phyloP scores from a whole-genome alignment of 2,113 vertebrate genomes.

The Oxyruncus cristatus region DNA sequence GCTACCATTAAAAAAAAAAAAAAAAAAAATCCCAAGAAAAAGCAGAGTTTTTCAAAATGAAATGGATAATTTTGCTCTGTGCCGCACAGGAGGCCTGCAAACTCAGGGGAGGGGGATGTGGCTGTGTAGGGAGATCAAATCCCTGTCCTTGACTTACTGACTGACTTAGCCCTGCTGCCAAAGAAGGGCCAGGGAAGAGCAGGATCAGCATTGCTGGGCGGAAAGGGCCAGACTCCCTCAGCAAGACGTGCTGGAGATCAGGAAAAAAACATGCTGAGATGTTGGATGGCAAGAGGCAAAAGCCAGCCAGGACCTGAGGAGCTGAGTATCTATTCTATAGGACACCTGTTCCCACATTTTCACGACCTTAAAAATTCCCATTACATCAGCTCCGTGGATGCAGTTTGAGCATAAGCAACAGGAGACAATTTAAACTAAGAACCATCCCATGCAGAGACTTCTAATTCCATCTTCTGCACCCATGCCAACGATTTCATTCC shows the following conservation, averaged over 20 bases:
- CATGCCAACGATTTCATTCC: background rate
- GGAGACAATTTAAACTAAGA: conserved; percentile 7
- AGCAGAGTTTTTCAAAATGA: background rate
- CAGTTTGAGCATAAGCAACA: background rate
- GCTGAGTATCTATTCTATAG: background rate
- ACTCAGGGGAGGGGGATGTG: fast-evolving
- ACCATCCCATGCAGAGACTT: background rate
- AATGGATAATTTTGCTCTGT: fast-evolving
- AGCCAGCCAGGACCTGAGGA: conserved; percentile 9
- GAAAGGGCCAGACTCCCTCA: conserved; percentile 49
- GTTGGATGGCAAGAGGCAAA: background rate
- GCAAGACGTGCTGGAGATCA: conserved; percentile 47
- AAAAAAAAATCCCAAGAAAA: background rate
- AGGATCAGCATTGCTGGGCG: background rate
- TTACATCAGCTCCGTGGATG: background rate
- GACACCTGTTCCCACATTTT: conserved; percentile 26
- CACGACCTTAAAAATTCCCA: background rate
- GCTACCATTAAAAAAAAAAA: background rate
- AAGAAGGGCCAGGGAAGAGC: background rate
- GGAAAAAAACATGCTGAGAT: conserved; percentile 26
- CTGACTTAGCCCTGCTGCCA: background rate
- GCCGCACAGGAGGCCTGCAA: fast-evolving
- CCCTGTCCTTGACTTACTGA: background rate
- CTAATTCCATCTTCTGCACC: background rate
- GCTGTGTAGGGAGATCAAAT: background rate